Base-by-base conservation (phyloP, 1,140 invertebrate species). In the Reticulitermes speratus region DNA sequence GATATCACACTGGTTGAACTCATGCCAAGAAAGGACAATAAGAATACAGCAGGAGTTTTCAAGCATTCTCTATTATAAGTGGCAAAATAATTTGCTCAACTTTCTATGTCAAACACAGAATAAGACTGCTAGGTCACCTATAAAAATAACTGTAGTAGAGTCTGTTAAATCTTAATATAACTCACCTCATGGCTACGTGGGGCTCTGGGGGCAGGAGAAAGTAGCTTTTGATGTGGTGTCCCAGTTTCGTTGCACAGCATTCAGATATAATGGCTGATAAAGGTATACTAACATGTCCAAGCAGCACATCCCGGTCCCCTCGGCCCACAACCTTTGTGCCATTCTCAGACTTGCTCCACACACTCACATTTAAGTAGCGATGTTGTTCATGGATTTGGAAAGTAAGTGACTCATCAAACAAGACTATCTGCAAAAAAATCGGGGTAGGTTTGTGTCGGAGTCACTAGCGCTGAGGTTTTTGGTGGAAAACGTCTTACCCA, bases 261-360 rank as follows among this genome's bases (percentile, higher is more conserved):
- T 97, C 96, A 9, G 94, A 93, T 8, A 96, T 90, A 85, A 98
- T 93, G 87, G 96, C 93, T 86, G 93, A 93, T 69, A 97, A 90
- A 0, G 96, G 95, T 87, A 97, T 93, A 90, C 96, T 97, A 45
- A 97, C 92, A 90, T 97, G 96, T 48, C 96, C 96, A 84, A 97
- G 89, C 81, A 97, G 90, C 44, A 93, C 91, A 87, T 95, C 94
- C 12, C 94, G 48, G 21, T 92, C 92, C 19, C 93, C 93, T 0
- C 92, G 32, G n/a, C 44, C 82, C 25, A 25, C n/a, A 21, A 19
- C 59, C 30, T 85, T 81, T 55, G 48, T 86, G 23, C 44, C 65
- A 44, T 85, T 91, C 83, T 92, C 92, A 19, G 92, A 90, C n/a
- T 92, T 92, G 19, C 92, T 93, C 96, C 96, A 97, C 1, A 97